Evolutionary conservation across 35 echinoderm and acorn worm genomes (phyloP).

Genomic region (Ophioderma brevispina): DNA sequence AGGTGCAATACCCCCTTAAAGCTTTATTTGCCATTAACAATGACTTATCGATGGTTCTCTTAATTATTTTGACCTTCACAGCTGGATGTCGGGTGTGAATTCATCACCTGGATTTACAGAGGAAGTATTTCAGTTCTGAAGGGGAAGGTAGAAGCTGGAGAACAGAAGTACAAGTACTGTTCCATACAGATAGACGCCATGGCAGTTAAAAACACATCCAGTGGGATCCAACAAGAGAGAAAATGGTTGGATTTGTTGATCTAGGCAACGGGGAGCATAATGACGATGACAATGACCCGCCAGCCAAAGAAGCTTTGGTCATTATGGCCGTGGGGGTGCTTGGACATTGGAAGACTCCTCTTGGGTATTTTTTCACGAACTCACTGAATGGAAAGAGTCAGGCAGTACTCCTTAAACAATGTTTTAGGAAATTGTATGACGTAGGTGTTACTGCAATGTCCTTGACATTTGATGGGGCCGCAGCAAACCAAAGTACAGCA

Average conservation of each 20-base stretch:
- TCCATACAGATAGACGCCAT: too few species aligned
- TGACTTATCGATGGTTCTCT: too few species aligned
- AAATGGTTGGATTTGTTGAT: background rate
- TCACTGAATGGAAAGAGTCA: background rate
- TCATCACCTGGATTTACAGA: too few species aligned
- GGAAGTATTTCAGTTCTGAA: too few species aligned
- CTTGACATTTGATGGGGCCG: background rate
- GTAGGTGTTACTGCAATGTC: background rate
- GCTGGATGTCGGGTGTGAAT: too few species aligned
- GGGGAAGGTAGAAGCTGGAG: too few species aligned
- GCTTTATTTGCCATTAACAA: too few species aligned
- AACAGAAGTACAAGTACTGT: too few species aligned
- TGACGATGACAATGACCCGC: background rate
- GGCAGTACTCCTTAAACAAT: background rate
- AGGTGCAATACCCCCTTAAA: too few species aligned
- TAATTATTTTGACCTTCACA: too few species aligned
- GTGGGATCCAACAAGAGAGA: background rate
- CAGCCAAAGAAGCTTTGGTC: background rate
- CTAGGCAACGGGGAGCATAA: background rate
- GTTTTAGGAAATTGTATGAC: background rate
- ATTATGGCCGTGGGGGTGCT: background rate
- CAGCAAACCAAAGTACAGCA: too few species aligned
- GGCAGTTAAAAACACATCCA: too few species aligned
- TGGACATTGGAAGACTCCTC: background rate
- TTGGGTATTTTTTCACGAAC: background rate